A percentile compares a stretch with the other conserved stretches of the same genome.
These are phyloP conservation scores for Cacatua alba DNA, from an alignment of 2,113 vertebrate genomes.

Conservation along the genomic window DNA sequence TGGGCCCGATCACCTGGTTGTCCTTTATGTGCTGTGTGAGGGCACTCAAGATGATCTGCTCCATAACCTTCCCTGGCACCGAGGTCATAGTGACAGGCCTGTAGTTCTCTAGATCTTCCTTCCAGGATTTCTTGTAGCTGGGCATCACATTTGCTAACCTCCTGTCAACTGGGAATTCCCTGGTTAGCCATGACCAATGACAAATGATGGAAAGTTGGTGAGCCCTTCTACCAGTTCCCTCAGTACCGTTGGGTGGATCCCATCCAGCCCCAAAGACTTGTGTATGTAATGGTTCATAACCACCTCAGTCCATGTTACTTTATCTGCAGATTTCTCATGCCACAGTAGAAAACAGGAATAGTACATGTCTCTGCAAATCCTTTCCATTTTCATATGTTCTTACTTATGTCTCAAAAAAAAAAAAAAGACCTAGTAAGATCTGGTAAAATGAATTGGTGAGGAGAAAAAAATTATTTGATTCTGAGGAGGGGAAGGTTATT, in stretches of 20 bases:
- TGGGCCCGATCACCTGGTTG: not conserved
- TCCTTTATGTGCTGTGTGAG: fast-evolving
- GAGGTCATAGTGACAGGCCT: not conserved
- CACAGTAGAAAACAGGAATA: not conserved
- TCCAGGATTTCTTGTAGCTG: not conserved
- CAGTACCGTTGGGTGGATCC: not conserved
- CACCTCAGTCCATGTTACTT: not conserved
- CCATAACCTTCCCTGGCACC: fast-evolving
- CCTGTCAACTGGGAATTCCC: not conserved
- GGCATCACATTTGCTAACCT: too few relatives aligned
- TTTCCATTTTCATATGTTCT: too few relatives aligned
- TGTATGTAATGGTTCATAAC: not conserved
- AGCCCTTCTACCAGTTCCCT: not conserved
- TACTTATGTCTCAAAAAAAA: too few relatives aligned
- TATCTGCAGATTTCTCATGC: not conserved
- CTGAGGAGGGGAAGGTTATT: too few relatives aligned
- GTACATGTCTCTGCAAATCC: too few relatives aligned
- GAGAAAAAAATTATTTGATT: too few relatives aligned
- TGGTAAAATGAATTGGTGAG: too few relatives aligned
- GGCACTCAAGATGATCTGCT: not conserved
- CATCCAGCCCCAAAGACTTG: not conserved
- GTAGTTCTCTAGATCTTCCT: not conserved
- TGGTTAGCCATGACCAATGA: not conserved
- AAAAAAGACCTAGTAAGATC: too few relatives aligned
- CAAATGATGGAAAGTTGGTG: not conserved